Evolutionary conservation across 2,888 invertebrate species (phyloP).

Genomic region (Mesorhabditis spiculigera): DNA sequence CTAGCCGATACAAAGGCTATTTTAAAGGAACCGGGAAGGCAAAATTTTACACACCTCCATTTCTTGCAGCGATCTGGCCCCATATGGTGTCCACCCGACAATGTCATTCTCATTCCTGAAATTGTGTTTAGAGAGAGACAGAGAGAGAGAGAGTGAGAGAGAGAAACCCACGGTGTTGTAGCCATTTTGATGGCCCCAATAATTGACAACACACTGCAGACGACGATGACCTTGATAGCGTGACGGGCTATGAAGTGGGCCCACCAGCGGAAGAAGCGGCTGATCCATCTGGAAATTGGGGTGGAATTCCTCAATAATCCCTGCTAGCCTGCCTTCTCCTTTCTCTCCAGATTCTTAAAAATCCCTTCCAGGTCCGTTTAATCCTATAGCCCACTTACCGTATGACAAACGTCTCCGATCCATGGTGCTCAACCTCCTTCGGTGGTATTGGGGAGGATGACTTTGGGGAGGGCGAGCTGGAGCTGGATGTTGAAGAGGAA

Average conservation of each 20-base stretch:
- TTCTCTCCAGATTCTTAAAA: too few relatives aligned
- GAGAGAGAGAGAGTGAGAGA: not conserved
- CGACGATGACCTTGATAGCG: slow-evolving; percentile 38
- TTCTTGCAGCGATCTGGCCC: slow-evolving; percentile 38
- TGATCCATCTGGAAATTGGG: slow-evolving; percentile 19
- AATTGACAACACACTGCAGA: slow-evolving; percentile 40
- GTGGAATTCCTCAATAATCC: too few relatives aligned
- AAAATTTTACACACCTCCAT: slow-evolving; percentile 25
- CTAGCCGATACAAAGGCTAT: too few relatives aligned
- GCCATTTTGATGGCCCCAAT: slow-evolving; percentile 42
- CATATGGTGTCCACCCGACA: slow-evolving; percentile 53
- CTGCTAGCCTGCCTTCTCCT: too few relatives aligned
- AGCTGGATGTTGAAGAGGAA: not conserved
- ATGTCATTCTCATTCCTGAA: slow-evolving; percentile 47
- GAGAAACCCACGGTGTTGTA: slow-evolving; percentile 34
- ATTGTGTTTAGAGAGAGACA: slow-evolving; percentile 8
- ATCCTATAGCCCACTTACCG: not conserved
- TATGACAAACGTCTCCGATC: not conserved
- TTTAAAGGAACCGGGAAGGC: too few relatives aligned
- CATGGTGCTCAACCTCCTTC: not conserved
- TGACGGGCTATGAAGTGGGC: slow-evolving; percentile 44
- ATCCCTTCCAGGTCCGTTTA: not conserved
- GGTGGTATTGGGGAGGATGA: not conserved
- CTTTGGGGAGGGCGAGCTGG: not conserved
- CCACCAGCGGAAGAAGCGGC: slow-evolving; percentile 34